phyloP scores from a whole-genome alignment of 2,113 vertebrate genomes.

The Trinectes maculatus region DNA sequence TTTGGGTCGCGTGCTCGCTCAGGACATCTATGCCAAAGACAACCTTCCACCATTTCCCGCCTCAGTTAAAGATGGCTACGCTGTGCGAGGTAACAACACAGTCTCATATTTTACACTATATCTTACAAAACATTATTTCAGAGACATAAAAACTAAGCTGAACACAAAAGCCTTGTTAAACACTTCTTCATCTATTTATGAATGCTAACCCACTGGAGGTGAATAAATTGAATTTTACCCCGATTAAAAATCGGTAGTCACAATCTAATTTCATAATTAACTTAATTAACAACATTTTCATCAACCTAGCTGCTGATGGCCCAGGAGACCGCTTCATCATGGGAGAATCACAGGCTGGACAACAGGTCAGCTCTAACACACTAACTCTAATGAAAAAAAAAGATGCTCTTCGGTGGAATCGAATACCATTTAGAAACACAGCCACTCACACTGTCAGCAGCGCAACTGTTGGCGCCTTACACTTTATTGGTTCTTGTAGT shows the following conservation, averaged over 20 bases:
- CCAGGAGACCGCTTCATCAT: constrained; percentile 99
- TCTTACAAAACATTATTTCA: not conserved
- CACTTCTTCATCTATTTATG: too few species aligned
- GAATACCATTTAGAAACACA: not conserved
- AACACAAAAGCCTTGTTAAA: too few species aligned
- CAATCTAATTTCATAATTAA: constrained; percentile 26
- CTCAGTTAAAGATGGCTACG: constrained; percentile 98
- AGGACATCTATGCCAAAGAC: constrained; percentile 99
- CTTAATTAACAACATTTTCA: constrained; percentile 18
- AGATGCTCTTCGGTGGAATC: not conserved
- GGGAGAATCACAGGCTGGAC: constrained; percentile 97
- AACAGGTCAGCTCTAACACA: constrained; percentile 85
- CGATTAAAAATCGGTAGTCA: not conserved
- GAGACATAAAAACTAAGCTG: not conserved
- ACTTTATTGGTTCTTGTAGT: not conserved
- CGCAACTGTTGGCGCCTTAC: not conserved
- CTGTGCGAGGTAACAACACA: constrained; percentile 90
- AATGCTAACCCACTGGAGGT: too few species aligned
- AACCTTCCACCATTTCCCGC: constrained; percentile 98
- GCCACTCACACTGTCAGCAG: not conserved
- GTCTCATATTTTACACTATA: not conserved
- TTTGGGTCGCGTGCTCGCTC: constrained; percentile 97
- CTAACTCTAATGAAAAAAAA: constrained; percentile 5
- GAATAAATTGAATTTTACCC: too few species aligned
- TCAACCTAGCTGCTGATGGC: constrained; percentile 92